Conservation (phyloP, 2,113 vertebrate species). For the Ptyas mucosa region DNA sequence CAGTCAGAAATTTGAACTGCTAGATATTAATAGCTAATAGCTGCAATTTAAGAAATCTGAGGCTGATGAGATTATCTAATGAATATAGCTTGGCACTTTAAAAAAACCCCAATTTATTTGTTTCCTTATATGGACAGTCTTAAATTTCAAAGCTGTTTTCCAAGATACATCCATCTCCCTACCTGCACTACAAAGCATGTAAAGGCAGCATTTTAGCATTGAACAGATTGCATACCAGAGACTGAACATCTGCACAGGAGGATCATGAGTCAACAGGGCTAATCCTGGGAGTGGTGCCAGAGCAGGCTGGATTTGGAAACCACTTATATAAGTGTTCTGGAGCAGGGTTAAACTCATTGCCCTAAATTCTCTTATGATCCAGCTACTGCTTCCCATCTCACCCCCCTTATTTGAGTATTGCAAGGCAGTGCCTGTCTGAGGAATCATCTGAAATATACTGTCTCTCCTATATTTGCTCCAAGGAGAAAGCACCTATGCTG, state of each 20-base stretch:
- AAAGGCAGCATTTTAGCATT: not conserved
- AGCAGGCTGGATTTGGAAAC: not conserved
- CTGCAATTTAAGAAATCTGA: not conserved
- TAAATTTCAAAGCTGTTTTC: not conserved
- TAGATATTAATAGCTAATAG: not conserved
- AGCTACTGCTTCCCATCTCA: not conserved
- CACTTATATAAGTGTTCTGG: conserved; percentile 15
- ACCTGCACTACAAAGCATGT: not conserved
- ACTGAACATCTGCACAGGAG: not conserved
- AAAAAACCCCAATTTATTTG: not conserved
- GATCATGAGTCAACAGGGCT: not conserved
- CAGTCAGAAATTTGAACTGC: not conserved
- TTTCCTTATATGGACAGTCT: not conserved
- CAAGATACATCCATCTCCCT: not conserved
- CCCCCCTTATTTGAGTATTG: not conserved
- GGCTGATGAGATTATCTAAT: not conserved
- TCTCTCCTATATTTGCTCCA: not conserved
- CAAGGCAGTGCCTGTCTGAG: not conserved
- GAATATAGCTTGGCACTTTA: not conserved
- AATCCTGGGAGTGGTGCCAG: conserved; percentile 5
- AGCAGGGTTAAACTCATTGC: conserved; percentile 1
- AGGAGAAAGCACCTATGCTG: not conserved
- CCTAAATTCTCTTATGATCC: conserved; percentile 1
- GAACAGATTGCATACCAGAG: not conserved
- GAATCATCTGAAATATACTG: not conserved